Conservation (phyloP, 2,888 invertebrate genomes). For the Empis stercorea region DNA sequence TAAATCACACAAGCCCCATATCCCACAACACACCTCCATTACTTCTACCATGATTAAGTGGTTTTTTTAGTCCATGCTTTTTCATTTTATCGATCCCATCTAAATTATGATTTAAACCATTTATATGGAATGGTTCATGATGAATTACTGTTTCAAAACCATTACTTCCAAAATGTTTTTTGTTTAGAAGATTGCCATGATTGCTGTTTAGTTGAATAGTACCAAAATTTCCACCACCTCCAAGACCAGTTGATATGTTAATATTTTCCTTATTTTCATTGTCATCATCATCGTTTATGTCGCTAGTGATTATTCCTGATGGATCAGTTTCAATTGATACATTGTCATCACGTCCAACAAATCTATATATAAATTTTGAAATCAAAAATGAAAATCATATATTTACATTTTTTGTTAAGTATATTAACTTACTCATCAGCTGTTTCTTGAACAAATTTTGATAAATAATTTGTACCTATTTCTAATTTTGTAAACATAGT, state of each 20-base stretch:
- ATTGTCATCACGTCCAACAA: constrained; percentile 27
- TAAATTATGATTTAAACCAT: not conserved
- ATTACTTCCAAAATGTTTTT: not conserved
- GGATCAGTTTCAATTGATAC: constrained; percentile 4
- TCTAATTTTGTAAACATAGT: constrained; percentile 33
- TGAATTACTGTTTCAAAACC: not conserved
- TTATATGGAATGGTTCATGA: not conserved
- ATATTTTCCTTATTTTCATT: constrained; percentile 7
- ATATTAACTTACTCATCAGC: constrained; percentile 33
- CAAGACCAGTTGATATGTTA: constrained; percentile 13
- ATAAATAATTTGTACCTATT: constrained; percentile 31
- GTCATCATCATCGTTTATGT: constrained; percentile 37
- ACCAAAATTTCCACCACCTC: not conserved
- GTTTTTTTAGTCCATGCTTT: constrained; percentile 28
- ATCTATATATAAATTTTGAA: not conserved
- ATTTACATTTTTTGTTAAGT: constrained; percentile 19
- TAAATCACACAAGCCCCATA: not conserved
- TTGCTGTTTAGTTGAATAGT: no score
- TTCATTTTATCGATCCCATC: constrained; percentile 16
- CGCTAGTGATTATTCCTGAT: constrained; percentile 25
- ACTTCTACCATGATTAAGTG: constrained; percentile 36
- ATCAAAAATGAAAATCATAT: not conserved
- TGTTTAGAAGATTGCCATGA: no score
- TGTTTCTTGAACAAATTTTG: constrained; percentile 28
- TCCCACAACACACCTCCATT: constrained; percentile 15